Percentiles rank a stretch among this genome's conserved stretches.
Evolutionary conservation across 2,113 vertebrate species (phyloP).

Genomic region (Onychorhynchus coronatus): DNA sequence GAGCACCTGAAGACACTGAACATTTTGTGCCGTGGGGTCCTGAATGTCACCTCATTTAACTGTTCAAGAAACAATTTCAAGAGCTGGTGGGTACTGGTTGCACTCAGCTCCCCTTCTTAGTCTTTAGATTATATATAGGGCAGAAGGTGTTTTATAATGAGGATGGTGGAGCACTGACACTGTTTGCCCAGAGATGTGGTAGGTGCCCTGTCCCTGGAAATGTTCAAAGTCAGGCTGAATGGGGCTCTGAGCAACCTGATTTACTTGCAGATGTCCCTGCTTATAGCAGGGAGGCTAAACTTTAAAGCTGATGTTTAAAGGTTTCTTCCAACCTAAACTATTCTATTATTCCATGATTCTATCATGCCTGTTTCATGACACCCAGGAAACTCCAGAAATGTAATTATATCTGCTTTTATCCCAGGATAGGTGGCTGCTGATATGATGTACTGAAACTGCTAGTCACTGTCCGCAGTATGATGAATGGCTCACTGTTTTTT

Average conservation of each 20-base stretch:
- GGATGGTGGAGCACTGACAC: background rate
- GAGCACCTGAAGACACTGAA: background rate
- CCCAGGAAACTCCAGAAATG: background rate
- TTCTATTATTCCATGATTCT: background rate
- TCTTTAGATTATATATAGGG: background rate
- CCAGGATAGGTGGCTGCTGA: background rate
- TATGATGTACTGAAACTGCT: background rate
- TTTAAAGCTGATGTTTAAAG: background rate
- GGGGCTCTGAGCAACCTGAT: background rate
- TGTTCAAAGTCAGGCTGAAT: background rate
- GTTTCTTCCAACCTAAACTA: background rate
- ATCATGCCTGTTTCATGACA: background rate
- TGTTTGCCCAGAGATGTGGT: background rate
- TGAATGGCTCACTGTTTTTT: background rate
- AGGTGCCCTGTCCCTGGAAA: background rate
- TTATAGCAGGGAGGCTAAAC: background rate
- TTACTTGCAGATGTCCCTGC: background rate
- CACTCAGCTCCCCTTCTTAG: background rate
- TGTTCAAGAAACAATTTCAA: background rate
- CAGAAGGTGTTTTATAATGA: background rate
- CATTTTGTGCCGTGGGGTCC: background rate
- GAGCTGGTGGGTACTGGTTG: background rate
- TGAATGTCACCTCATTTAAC: background rate
- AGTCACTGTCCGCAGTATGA: background rate
- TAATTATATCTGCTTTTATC: background rate